Base-by-base conservation (phyloP, 2,888 invertebrate species). In the Xanthorhoe spadicearia region DNA sequence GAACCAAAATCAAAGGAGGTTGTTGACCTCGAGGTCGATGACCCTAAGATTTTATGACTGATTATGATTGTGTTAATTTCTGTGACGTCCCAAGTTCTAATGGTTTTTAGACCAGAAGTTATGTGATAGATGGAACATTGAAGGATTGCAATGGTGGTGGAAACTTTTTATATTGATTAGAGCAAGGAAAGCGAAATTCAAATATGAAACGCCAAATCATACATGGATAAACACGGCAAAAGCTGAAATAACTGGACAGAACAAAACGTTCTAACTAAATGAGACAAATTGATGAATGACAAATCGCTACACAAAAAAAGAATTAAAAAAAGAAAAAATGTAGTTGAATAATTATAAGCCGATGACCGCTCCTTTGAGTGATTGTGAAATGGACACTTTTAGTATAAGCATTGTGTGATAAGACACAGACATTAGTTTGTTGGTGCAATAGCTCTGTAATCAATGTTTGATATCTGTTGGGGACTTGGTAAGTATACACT, bases 361-460 rank as follows among this genome's bases (percentile, higher is more conserved):
- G 23, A 28, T 23, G 6, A 52, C 52, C 43, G 15, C 43, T 53
- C 10, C 2, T 17, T 57, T 7, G 52, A 48, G 46, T 32, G 13
- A 51, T 15, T 53, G 67, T 68, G 63, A 57, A 50, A 58, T 32
- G 10, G 68, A 68, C 68, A 68, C 57, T 66, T 23, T 53, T 69
- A 69, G 69, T 23, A 55, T 69, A 64, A 66, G 69, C 54, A 17
- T 65, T 67, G 64, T 66, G 66, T 67, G 60, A 65, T 55, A 63
- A 56, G 64, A 66, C 67, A 63, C 53, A 32, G 32, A 55, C 59
- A 64, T 52, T 59, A 64, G 64, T 59, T 61, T 52, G 64, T 68
- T 68, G 68, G 63, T 65, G 66, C 62, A 62, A 65, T 62, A 57
- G 32, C 8, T 61, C 49, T 67, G 46, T 66, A 61, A 64, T 66